phyloP scores from a whole-genome alignment of 2,113 vertebrate genomes.

The Bufo gargarizans region DNA sequence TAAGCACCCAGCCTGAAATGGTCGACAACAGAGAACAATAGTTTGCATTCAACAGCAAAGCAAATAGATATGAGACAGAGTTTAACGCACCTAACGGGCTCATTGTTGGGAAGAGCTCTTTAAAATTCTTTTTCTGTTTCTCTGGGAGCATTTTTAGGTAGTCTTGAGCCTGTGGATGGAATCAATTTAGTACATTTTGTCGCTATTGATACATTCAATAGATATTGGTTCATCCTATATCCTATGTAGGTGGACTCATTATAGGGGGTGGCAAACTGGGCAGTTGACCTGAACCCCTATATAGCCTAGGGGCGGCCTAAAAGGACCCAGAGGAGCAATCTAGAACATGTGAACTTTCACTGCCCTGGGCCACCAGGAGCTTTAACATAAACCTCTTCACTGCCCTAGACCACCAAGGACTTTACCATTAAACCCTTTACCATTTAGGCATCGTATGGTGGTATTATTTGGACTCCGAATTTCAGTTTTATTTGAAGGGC shows the following conservation, averaged over 20 bases:
- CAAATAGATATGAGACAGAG: neutral
- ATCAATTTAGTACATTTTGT: neutral
- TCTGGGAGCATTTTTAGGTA: slow-evolving; percentile 74
- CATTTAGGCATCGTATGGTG: neutral
- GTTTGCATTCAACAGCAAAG: neutral
- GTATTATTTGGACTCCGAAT: neutral
- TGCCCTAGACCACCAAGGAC: neutral
- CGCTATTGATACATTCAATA: neutral
- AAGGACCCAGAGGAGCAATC: neutral
- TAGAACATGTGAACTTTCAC: too few species aligned
- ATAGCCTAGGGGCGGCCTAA: neutral
- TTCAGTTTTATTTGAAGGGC: neutral
- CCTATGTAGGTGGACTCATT: neutral
- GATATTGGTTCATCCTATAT: neutral
- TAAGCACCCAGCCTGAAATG: too few species aligned
- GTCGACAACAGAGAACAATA: neutral
- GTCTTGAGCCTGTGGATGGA: slow-evolving; percentile 70
- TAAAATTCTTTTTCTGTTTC: slow-evolving; percentile 77
- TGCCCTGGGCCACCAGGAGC: neutral
- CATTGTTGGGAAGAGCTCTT: slow-evolving; percentile 72
- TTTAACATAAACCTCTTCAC: neutral
- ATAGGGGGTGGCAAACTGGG: neutral
- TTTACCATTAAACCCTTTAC: neutral
- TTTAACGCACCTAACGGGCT: slow-evolving; percentile 61
- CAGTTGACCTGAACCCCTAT: neutral